Evolutionary conservation across 1,140 invertebrate species (phyloP).

Genomic region (Hesperophylax magnus): DNA sequence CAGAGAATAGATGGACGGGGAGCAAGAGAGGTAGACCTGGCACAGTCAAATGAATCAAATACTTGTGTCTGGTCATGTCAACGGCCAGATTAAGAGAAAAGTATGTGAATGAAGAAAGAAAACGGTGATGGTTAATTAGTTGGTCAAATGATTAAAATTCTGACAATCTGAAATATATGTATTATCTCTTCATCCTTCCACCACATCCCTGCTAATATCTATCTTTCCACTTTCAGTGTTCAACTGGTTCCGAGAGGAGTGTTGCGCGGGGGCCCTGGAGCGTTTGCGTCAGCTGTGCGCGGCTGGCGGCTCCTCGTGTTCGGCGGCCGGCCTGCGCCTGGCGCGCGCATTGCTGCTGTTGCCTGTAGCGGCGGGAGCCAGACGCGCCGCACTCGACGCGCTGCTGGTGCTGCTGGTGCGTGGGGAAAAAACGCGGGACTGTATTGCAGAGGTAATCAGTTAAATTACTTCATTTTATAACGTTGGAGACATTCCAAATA

Average conservation of each 20-base stretch:
- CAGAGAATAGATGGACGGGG: too few species aligned
- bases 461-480: not conserved
- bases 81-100: too few species aligned
- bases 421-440: slow-evolving; percentile 36
- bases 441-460: slow-evolving; percentile 32
- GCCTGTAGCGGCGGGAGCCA: slow-evolving; percentile 7
- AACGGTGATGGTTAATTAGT: too few species aligned
- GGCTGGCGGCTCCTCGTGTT: slow-evolving; percentile 59
- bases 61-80: too few species aligned
- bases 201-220: too few species aligned
- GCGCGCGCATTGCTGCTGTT: slow-evolving; percentile 61
- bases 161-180: too few species aligned
- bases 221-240: slow-evolving; percentile 59
- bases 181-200: too few species aligned
- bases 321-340: slow-evolving; percentile 63
- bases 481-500: too few species aligned
- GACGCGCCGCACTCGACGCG: slow-evolving; percentile 51
- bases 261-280: slow-evolving; percentile 63
- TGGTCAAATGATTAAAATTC: too few species aligned
- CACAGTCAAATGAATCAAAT: too few species aligned
- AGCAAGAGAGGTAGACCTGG: too few species aligned
- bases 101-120: too few species aligned
- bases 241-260: slow-evolving; percentile 67
- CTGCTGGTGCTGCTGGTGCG: slow-evolving; percentile 42
- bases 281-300: slow-evolving; percentile 64